Evolutionary conservation across 2,888 invertebrate species (phyloP), one percentile per base, ranked within the genome.

Genomic region (Meteorus cinctellus): DNA sequence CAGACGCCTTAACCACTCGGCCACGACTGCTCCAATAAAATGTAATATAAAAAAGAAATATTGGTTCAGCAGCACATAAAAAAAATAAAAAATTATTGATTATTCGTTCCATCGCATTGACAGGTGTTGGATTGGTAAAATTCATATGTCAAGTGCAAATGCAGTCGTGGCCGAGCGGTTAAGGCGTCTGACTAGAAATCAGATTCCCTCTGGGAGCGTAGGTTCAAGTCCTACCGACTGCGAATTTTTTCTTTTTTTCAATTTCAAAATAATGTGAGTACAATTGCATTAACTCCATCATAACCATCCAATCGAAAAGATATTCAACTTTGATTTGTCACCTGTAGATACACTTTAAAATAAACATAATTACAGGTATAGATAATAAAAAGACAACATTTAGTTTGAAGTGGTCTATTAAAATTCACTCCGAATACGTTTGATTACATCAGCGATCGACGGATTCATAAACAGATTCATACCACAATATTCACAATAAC

Each of bases 171-270:
- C 94, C 94, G 94, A 94, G 94, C 94, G 94, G 94, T 94, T 94
- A 94, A 94, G 94, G 94, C 94, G 94, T 94, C 94, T 94, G 94
- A 95, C 94, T 95, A 93, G 94, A 95, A 95, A 94, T 94, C 94
- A 94, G 94, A 94, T 95, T 95, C 94, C 94, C 94, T 95, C 94
- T 95, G 94, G 94, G 94, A 94, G 95, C 95, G 94, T 94, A 95
- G 95, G 95, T 95, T 95, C 95, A 94, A 95, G 94, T 95, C 94
- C 94, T 95, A 94, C 94, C 94, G 94, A 93, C 94, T 94, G 94
- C 94, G 95, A 85, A 16, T 41, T 41, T 41, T 41, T 41, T 41
- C 34, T 8, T 4, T 12, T 10, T 12, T 12, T 4, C 41, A 8
- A 41, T 41, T 12, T 41, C 12, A 12, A 24, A 24, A 24, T 24